Conservation (phyloP, 30 jellyfish, hydroid and myxozoan species). For the Mastigias papua region DNA sequence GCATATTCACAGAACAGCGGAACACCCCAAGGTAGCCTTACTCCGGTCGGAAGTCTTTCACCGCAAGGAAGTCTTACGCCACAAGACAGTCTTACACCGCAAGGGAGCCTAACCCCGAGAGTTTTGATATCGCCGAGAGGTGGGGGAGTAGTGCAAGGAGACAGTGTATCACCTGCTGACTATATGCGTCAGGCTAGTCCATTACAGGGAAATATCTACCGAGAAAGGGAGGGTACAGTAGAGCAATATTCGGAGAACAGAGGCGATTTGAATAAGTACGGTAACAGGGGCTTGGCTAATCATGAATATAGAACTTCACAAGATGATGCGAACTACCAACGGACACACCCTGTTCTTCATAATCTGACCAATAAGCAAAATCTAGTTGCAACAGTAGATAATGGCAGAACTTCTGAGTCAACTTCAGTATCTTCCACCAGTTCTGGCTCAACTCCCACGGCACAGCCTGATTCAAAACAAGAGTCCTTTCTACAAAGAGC, state of each 20-base stretch:
- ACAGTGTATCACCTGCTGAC: conserved; percentile 7
- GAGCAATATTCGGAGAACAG: neutral
- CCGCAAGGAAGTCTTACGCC: conserved; percentile 39
- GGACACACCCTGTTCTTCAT: neutral
- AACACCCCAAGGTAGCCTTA: conserved; percentile 16
- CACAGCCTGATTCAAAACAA: conserved; percentile 29
- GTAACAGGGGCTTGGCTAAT: neutral
- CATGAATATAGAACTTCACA: neutral
- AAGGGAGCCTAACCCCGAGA: conserved; percentile 30
- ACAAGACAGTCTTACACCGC: conserved; percentile 26
- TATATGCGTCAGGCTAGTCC: conserved; percentile 7
- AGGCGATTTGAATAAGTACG: neutral
- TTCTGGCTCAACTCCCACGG: conserved; percentile 1
- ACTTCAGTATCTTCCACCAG: conserved; percentile 9
- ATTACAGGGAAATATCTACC: neutral
- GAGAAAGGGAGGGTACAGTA: neutral
- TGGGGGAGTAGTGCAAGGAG: neutral
- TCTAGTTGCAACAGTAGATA: neutral
- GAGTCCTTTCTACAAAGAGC: conserved; percentile 92
- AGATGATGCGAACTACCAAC: neutral
- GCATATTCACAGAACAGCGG: conserved; percentile 18
- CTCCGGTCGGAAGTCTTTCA: conserved; percentile 46
- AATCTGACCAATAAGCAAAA: neutral
- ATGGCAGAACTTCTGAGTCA: conserved; percentile 5
- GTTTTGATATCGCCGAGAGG: neutral